A percentile compares a stretch with the other conserved stretches of the same genome.
phyloP scores from a whole-genome alignment of 2,797 vertebrate genomes.

The Coregonus ussuriensis region DNA sequence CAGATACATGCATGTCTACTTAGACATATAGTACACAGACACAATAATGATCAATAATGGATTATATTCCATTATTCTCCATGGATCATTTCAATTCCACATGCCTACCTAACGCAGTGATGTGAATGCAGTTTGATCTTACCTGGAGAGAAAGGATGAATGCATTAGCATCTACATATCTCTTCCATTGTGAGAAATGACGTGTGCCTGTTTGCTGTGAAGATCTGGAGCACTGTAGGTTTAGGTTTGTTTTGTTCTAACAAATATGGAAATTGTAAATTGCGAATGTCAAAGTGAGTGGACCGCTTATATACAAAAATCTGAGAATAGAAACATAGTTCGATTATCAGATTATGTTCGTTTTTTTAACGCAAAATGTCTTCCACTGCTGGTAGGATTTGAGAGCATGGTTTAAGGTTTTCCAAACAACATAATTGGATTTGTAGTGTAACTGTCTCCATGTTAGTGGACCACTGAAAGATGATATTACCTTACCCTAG shows the following conservation, averaged over 20 bases:
- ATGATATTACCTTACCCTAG: not conserved
- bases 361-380: not conserved
- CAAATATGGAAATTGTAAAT: not conserved
- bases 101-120: not conserved
- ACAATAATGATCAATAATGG: not conserved
- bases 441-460: slow-evolving; percentile 1
- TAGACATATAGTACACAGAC: not conserved
- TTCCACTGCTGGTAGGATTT: not conserved
- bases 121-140: not conserved
- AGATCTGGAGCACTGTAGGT: not conserved
- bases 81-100: not conserved
- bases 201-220: not conserved
- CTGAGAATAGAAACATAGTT: not conserved
- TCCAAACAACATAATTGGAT: slow-evolving; percentile 11
- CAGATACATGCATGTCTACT: too few species aligned
- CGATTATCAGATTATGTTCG: not conserved
- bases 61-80: too few species aligned
- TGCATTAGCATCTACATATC: not conserved
- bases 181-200: not conserved
- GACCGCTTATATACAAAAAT: not conserved
- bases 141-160: not conserved
- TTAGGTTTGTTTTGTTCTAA: not conserved
- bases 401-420: not conserved
- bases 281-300: not conserved
- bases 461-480: not conserved